Evolutionary conservation across 1,140 invertebrate species (phyloP).

Genomic region (Orchestia grillus): DNA sequence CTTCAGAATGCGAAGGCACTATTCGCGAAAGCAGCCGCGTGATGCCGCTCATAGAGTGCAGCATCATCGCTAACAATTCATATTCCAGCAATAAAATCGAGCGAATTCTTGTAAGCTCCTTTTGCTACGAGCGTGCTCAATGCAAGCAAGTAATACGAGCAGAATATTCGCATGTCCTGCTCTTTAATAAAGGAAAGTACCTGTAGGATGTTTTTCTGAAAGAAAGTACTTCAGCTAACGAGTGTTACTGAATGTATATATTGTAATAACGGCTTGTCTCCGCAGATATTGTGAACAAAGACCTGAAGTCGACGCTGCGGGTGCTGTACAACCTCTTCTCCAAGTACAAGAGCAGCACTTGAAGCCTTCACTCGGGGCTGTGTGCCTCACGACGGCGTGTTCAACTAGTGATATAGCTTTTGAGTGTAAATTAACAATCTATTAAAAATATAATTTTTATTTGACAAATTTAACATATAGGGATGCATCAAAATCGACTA

Average conservation of each 20-base stretch:
- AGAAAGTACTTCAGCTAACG: neutral
- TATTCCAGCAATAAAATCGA: too few relatives aligned
- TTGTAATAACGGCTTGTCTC: neutral
- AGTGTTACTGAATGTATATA: neutral
- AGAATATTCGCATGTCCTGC: too few relatives aligned
- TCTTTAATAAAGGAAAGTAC: too few relatives aligned
- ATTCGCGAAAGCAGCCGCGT: too few relatives aligned
- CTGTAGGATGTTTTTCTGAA: too few relatives aligned
- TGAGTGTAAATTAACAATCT: neutral
- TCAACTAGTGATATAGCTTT: neutral
- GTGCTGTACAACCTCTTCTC: constrained; percentile 53
- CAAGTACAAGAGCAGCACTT: constrained; percentile 47
- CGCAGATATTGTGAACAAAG: constrained; percentile 59
- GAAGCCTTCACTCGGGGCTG: neutral
- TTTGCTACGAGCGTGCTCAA: too few relatives aligned
- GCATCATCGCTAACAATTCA: too few relatives aligned
- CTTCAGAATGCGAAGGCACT: too few relatives aligned
- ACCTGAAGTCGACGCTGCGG: constrained; percentile 53
- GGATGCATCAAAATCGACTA: neutral
- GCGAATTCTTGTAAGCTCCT: too few relatives aligned
- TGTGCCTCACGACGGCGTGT: neutral
- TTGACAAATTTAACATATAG: neutral
- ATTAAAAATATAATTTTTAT: neutral
- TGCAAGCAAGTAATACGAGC: too few relatives aligned
- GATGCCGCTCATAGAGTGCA: too few relatives aligned